phyloP scores from a whole-genome alignment of 2,113 vertebrate species.

The Charina bottae region DNA sequence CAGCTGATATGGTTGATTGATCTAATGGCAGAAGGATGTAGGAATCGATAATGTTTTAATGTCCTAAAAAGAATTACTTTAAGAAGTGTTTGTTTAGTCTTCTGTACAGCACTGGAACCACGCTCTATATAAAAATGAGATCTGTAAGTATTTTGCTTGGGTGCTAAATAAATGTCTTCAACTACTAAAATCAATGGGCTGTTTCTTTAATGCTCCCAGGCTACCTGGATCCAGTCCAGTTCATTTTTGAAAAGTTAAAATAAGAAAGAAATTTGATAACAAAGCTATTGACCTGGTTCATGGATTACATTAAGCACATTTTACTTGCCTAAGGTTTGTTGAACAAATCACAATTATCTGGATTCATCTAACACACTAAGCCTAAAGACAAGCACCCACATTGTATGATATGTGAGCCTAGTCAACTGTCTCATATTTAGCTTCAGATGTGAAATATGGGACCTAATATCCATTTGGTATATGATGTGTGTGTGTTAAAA shows the following conservation, averaged over 20 bases:
- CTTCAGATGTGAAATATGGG: neutral
- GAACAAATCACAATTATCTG: neutral
- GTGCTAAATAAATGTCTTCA: slow-evolving; percentile 14
- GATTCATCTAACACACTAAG: neutral
- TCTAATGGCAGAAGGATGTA: neutral
- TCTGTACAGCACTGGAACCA: neutral
- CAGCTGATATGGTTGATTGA: slow-evolving; percentile 4
- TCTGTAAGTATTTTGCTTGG: slow-evolving; percentile 22
- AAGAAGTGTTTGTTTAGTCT: slow-evolving; percentile 12
- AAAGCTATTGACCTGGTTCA: neutral
- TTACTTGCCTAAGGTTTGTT: neutral
- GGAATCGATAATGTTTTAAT: slow-evolving; percentile 30
- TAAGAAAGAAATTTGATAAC: neutral
- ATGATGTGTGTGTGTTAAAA: neutral
- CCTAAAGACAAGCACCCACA: neutral
- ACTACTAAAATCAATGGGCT: slow-evolving; percentile 23
- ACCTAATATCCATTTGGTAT: neutral
- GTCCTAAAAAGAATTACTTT: slow-evolving; percentile 34
- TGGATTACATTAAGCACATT: neutral
- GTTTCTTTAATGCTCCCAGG: neutral
- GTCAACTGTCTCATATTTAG: neutral
- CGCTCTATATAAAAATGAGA: slow-evolving; percentile 10
- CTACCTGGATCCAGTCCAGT: neutral
- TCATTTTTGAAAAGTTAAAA: neutral
- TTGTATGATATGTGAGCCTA: neutral